Evolutionary conservation across 2,888 invertebrate species (phyloP).

Genomic region (Thera obeliscata): DNA sequence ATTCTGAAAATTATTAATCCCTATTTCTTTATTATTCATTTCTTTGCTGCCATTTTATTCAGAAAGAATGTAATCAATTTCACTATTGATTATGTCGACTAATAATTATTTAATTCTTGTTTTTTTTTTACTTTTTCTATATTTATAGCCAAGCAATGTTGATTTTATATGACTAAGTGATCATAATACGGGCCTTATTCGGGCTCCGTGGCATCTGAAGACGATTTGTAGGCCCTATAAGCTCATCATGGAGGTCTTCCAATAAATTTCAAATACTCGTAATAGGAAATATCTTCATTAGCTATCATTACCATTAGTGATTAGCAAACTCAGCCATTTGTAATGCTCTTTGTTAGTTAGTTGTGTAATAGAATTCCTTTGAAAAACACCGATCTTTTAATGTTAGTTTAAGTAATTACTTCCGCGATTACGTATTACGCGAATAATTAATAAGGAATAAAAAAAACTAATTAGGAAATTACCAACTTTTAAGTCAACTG

Average conservation of each 20-base stretch:
- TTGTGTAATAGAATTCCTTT: constrained; percentile 40
- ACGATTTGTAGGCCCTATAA: no score
- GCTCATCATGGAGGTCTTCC: constrained; percentile 18
- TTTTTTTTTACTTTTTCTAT: no score
- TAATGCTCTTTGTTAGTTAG: constrained; percentile 37
- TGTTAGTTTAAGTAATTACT: constrained; percentile 58
- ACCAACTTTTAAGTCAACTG: not conserved
- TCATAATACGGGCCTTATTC: no score
- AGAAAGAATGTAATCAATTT: no score
- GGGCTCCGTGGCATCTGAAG: no score
- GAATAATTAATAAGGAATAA: constrained; percentile 31
- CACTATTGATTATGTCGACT: no score
- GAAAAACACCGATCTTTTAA: constrained; percentile 44
- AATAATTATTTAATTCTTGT: no score
- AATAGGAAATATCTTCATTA: constrained; percentile 40
- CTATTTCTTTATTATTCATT: no score
- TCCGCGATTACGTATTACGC: constrained; percentile 42
- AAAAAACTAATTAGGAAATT: not conserved
- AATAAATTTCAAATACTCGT: constrained; percentile 34
- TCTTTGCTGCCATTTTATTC: no score
- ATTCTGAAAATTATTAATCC: no score
- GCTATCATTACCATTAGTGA: constrained; percentile 33
- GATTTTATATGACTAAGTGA: no score
- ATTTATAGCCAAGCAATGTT: no score
- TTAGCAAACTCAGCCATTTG: constrained; percentile 30